These are phyloP conservation scores for Polymixis lichenea DNA, from an alignment of 2,888 invertebrate species.

Conservation along the genomic window DNA sequence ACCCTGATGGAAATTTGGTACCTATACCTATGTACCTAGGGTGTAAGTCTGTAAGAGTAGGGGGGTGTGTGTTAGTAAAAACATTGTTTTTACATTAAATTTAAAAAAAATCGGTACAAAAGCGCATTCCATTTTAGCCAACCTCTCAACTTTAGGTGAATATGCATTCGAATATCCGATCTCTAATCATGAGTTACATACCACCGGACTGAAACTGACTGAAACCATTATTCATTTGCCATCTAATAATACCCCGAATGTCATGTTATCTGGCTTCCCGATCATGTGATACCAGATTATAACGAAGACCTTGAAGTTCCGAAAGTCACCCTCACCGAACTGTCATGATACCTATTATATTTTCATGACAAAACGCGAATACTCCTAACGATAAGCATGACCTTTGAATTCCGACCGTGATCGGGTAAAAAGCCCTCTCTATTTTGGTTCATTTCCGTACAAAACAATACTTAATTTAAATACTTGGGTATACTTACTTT, in stretches of 20 bases:
- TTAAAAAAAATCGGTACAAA: too few relatives aligned
- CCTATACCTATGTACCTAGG: too few relatives aligned
- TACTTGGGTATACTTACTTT: too few relatives aligned
- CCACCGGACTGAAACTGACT: neutral
- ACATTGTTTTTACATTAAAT: too few relatives aligned
- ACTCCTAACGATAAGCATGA: slow-evolving; percentile 42
- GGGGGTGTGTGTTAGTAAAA: too few relatives aligned
- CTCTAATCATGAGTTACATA: neutral
- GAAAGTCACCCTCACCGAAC: slow-evolving; percentile 40
- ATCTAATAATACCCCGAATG: slow-evolving; percentile 1
- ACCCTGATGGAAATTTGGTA: too few relatives aligned
- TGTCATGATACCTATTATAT: slow-evolving; percentile 26
- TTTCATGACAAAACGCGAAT: slow-evolving; percentile 41
- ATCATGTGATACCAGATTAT: slow-evolving; percentile 24
- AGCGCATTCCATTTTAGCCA: too few relatives aligned
- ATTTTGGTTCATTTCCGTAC: slow-evolving; percentile 10
- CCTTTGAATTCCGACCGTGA: slow-evolving; percentile 43
- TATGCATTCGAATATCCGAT: too few relatives aligned
- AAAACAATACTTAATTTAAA: neutral
- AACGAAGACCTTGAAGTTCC: slow-evolving; percentile 44
- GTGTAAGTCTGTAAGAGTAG: too few relatives aligned
- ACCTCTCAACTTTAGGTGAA: too few relatives aligned
- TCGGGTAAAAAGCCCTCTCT: slow-evolving; percentile 6
- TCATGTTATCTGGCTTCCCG: slow-evolving; percentile 14
- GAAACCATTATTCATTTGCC: neutral